A percentile compares a stretch with the other conserved stretches of the same genome.
Conservation (phyloP, 2,888 invertebrate genomes). For the Sphecodes monilicornis region DNA sequence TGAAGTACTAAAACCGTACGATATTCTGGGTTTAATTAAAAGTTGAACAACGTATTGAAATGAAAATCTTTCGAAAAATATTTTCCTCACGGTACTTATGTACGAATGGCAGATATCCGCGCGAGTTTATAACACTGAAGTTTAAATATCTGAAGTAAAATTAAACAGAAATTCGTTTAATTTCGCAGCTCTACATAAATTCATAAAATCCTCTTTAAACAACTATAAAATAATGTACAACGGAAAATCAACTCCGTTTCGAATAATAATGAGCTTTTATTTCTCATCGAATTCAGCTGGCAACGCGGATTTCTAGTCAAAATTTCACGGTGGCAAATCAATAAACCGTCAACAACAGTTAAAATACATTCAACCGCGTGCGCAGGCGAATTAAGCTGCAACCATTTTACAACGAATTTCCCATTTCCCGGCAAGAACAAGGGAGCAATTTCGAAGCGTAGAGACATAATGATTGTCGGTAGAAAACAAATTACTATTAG, state of each 20-base stretch:
- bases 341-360: not conserved
- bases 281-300: not conserved
- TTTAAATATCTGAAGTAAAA: not conserved
- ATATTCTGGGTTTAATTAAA: not conserved
- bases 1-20: not conserved
- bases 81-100: not conserved
- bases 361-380: not conserved
- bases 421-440: not conserved
- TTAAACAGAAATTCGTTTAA: not conserved
- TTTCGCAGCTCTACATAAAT: not conserved
- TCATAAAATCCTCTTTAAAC: not conserved
- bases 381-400: too few relatives aligned
- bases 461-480: not conserved
- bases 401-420: too few relatives aligned
- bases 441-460: not conserved
- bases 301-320: not conserved
- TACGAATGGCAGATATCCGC: not conserved
- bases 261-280: not conserved
- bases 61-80: not conserved
- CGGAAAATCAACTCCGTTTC: not conserved
- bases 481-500: constrained; percentile 4
- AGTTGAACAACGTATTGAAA: not conserved
- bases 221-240: not conserved
- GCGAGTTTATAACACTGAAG: not conserved
- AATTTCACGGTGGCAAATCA: constrained; percentile 1